Evolutionary conservation across 2,888 invertebrate genomes (phyloP).

Genomic region (Cancer borealis): DNA sequence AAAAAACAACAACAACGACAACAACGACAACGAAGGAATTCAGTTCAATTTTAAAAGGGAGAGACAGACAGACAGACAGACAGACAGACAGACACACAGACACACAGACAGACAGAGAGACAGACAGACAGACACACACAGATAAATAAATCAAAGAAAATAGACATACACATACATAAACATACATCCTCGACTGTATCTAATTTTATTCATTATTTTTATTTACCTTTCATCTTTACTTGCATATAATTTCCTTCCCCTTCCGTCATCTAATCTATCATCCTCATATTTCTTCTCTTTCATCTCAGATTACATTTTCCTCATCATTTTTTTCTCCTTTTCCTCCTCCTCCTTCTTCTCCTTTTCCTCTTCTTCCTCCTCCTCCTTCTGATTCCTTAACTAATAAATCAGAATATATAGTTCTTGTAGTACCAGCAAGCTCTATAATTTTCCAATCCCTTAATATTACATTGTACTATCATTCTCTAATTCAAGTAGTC

Average conservation of each 20-base stretch:
- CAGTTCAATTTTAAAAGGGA: neutral
- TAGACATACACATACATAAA: neutral
- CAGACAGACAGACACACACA: too few relatives aligned
- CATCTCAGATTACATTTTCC: neutral
- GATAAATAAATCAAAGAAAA: too few relatives aligned
- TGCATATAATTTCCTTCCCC: neutral
- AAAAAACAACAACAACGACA: too few relatives aligned
- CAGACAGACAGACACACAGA: slow-evolving; percentile 32
- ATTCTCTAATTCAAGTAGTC: too few relatives aligned
- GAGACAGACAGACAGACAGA: slow-evolving; percentile 22
- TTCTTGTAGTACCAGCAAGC: too few relatives aligned
- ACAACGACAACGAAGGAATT: too few relatives aligned
- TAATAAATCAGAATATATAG: too few relatives aligned
- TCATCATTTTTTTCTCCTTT: neutral
- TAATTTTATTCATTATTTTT: neutral
- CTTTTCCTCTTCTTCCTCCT: neutral
- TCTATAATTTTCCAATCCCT: neutral
- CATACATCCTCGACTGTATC: neutral
- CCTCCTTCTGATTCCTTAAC: neutral
- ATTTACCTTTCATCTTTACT: neutral
- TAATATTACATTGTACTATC: too few relatives aligned
- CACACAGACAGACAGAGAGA: neutral
- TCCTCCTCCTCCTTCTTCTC: neutral
- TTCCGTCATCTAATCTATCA: neutral
- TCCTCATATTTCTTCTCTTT: neutral